Percentiles rank a stretch among this genome's conserved stretches.
Conservation (phyloP, 2,888 invertebrate species). For the Merodon equestris region DNA sequence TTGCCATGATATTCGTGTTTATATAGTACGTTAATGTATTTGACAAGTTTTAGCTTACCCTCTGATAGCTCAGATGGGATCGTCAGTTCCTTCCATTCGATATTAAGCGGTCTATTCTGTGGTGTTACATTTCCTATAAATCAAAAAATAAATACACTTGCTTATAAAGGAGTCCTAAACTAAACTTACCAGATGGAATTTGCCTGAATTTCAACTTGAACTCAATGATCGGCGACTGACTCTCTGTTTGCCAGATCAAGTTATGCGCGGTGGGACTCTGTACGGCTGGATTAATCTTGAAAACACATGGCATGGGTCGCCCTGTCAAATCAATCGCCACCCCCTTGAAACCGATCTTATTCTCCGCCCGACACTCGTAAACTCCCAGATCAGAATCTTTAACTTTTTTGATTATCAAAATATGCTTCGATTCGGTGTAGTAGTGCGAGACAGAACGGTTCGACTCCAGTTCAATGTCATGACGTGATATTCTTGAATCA, state of each 20-base stretch:
- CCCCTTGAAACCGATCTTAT: slow-evolving; percentile 86
- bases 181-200: slow-evolving; percentile 75
- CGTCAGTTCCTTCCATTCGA: slow-evolving; percentile 77
- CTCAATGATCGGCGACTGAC: slow-evolving; percentile 88
- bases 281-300: slow-evolving; percentile 76
- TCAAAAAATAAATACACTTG: not conserved
- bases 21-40: too few species aligned
- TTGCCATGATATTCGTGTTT: too few species aligned
- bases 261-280: slow-evolving; percentile 82
- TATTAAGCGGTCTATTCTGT: slow-evolving; percentile 66
- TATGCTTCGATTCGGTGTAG: slow-evolving; percentile 81
- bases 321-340: slow-evolving; percentile 86
- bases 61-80: slow-evolving; percentile 76
- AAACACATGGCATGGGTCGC: slow-evolving; percentile 77
- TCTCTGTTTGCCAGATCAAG: slow-evolving; percentile 91
- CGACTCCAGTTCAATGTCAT: slow-evolving; percentile 77
- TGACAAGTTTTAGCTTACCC: slow-evolving; percentile 70
- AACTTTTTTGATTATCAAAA: slow-evolving; percentile 85
- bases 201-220: slow-evolving; percentile 80
- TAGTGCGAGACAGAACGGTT: slow-evolving; percentile 80
- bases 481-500: slow-evolving; percentile 77
- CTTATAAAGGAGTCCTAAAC: slow-evolving; percentile 3
- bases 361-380: slow-evolving; percentile 88
- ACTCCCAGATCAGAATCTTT: slow-evolving; percentile 86
- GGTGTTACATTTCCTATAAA: slow-evolving; percentile 72